Evolutionary conservation across 2,797 vertebrate species (phyloP), one percentile per base, ranked within the genome.

Genomic region (Neostethus bicornis): DNA sequence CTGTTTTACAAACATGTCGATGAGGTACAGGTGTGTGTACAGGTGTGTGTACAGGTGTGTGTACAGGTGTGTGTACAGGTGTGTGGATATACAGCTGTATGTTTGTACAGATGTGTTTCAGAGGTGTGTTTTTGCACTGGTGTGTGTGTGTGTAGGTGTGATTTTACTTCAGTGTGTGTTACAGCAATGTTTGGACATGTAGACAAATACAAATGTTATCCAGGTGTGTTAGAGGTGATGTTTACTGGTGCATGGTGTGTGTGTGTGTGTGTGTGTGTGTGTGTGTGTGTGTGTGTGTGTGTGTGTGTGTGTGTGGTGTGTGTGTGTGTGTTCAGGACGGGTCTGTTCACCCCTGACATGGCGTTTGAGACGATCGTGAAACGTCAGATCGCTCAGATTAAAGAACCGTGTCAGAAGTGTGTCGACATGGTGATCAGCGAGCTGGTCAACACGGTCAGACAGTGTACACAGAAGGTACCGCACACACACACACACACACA

Each of bases 311-410:
- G n/a, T n/a, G n/a, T n/a, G n/a, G n/a, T 26, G 46, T 57, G 38
- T 49, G 9, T 2, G 34, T n/a, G n/a, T 48, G 6, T 53, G 78
- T 79, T 77, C 90, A 97, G 96, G 94, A 98, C 96, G 41, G 96
- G 96, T 81, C 93, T 98, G 66, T 98, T 98, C 82, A 98, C 96
- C 20, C 96, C 96, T 14, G 96, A 97, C 90, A 98, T 98, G 96
- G 95, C 95, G 47, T 98, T 97, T 81, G 96, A 98, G 93, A 97
- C 96, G 41, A 97, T 98, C 73, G 95, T 97, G 86, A 97, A 97
- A 91, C 94, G 96, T 71, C 95, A 94, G 91, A 95, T 97, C 48
- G 94, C 92, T 90, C 96, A 95, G 92, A 95, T 93, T 83, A 97
- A 96, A 90, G 95, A 96, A 13, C 96, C 96, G 26, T 98, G 95